These are phyloP conservation scores for Zaprionus lachaisei DNA, from an alignment of 1,140 invertebrate genomes.

Conservation along the genomic window DNA sequence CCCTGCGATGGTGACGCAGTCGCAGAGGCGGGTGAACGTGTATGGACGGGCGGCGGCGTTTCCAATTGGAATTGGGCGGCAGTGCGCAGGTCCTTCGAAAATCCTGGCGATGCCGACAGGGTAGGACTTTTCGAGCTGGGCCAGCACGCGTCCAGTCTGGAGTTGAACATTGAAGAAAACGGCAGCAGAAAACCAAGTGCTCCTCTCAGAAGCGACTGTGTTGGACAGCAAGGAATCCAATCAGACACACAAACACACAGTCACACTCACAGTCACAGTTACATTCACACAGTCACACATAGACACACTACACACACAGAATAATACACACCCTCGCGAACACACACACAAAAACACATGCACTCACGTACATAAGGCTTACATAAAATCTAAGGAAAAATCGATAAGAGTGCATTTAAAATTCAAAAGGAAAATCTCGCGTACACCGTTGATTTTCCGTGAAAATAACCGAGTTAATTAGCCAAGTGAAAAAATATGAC, in stretches of 20 bases:
- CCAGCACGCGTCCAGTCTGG: conserved; percentile 75
- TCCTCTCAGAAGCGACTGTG: conserved; percentile 71
- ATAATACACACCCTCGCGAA: conserved; percentile 52
- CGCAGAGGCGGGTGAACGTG: conserved; percentile 10
- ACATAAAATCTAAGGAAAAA: conserved; percentile 82
- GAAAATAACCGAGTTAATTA: conserved; percentile 29
- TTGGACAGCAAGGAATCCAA: conserved; percentile 71
- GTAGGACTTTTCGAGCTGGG: conserved; percentile 64
- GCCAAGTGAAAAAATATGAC: conserved; percentile 74
- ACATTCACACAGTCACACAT: conserved; percentile 45
- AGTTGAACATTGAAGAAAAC: conserved; percentile 84
- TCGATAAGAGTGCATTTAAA: conserved; percentile 77
- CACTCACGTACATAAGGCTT: conserved; percentile 63
- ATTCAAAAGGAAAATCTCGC: conserved; percentile 59
- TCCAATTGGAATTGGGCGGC: conserved; percentile 65
- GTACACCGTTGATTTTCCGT: conserved; percentile 42
- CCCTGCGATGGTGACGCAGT: conserved; percentile 51
- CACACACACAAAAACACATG: conserved; percentile 51
- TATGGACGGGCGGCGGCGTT: conserved; percentile 21
- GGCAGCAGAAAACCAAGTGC: conserved; percentile 77
- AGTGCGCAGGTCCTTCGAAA: conserved; percentile 54
- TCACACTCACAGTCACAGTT: conserved; percentile 43
- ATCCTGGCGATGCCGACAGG: conserved; percentile 62
- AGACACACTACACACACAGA: conserved; percentile 53
- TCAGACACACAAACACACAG: conserved; percentile 65